Evolutionary conservation across 64 coral and sea anemone species (phyloP), one percentile per base, ranked within the genome.

Genomic region (Cladopsammia gracilis): DNA sequence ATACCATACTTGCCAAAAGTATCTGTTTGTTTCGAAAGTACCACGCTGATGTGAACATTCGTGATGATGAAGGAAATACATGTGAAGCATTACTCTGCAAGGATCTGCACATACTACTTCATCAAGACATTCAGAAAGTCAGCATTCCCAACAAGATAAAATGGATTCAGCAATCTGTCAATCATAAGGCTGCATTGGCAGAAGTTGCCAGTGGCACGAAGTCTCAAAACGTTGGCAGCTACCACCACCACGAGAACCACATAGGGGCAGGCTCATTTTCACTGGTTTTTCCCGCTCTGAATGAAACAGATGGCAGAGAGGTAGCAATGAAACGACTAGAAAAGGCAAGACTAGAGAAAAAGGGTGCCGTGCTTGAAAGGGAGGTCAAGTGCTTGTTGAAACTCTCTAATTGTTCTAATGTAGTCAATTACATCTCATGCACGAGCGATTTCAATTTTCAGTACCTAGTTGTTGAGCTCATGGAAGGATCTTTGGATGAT

Each of bases 281-380:
- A 4, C 18, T 75, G 3, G 93, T 95, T 24, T 90, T 86, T 78
- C 87, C 80, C 53, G 93, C 70, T 54, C 42, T 95, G 52, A 53
- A 90, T 86, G 79, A 86, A 77, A 75, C 68, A 48, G 93, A 95
- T 62, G 88, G 88, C 19, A 78, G 87, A 90, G 93, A 95, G 89
- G 70, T 95, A 24, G 93, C 93, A 24, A 64, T 95, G 4, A 95
- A 95, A 86, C 85, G 79, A 8, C 59, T 86, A 22, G 42, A 71
- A 15, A 86, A 90, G 22, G 58, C 59, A 75, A 52, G 71, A 12
- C 18, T 53, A 78, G 26, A 79, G 26, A 19, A 77, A 18, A 53
- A 9, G 19, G 90, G 74, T 19, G 57, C 71, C 4, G 7, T 53
- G 18, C n/a, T 77, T n/a, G 49, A 52, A 77, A 95, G 93, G 61